Base-by-base conservation (phyloP, 1,140 invertebrate species). In the Drosophila virilis region DNA sequence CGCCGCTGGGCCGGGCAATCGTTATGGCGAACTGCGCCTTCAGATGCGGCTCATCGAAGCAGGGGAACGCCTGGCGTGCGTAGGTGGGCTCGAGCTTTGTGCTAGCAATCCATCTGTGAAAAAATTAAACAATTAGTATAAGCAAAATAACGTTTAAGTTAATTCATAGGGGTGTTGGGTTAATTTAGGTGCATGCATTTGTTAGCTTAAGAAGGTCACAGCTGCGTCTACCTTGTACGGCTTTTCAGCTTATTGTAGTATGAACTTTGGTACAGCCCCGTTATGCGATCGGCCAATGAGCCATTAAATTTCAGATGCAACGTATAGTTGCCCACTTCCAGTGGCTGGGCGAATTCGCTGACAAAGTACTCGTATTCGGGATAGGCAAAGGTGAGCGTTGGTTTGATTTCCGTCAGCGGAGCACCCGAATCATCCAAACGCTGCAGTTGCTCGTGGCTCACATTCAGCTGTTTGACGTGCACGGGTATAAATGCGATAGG, bases 51-150 rank as follows among this genome's bases (percentile, higher is more conserved):
- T 99, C 98, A 93, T 99, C 98, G 91, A 98, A 98, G 92, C 98
- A 99, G 0, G 98, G 98, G 89, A 98, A 99, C 0, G 97, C 96
- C 92, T 96, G 94, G 33, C 98, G 94, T 0, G 98, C 98, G 93
- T 98, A 97, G 1, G 97, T 98, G 1, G 98, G 96, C 89, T 99
- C 96, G 90, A 99, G 98, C 93, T 99, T 98, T 1, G 97, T 96
- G 1, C 97, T 97, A 8, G 97, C 97, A 73, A 98, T 95, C 64
- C 93, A 94, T 84, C 97, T 98, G 83, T 65, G 93, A 50, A 42
- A 8, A 6, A 51, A 40, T 17, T 9, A 32, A 3, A 5, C 0
- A 32, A 22, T 15, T 12, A 57, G 32, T 10, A 48, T 48, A 7
- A 0, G 17, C 1, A 51, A 60, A 33, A 22, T 0, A 43, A 28